phyloP scores from a whole-genome alignment of 1,140 invertebrate genomes.

The Platorchestia sp. region DNA sequence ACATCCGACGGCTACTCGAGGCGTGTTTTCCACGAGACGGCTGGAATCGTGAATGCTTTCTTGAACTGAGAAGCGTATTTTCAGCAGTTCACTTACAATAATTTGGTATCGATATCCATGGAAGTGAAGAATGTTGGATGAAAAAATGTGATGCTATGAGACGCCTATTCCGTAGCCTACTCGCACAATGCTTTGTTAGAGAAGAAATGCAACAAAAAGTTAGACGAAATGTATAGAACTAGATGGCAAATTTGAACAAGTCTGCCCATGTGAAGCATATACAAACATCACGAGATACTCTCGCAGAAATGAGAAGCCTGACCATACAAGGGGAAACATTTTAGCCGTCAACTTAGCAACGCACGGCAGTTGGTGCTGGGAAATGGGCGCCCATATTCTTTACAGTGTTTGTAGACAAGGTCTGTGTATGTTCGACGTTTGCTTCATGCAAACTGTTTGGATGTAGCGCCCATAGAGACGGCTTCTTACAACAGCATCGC shows the following conservation, averaged over 20 bases:
- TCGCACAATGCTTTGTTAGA: background rate
- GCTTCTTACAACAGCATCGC: background rate
- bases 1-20: background rate
- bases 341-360: background rate
- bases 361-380: background rate
- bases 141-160: background rate
- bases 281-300: background rate
- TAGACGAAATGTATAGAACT: background rate
- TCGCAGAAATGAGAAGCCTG: background rate
- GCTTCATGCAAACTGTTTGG: constrained; percentile 34
- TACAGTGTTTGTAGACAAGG: constrained; percentile 14
- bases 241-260: background rate
- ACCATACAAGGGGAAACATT: background rate
- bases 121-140: background rate
- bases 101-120: background rate
- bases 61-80: background rate
- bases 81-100: background rate
- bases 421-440: constrained; percentile 30
- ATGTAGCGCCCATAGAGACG: constrained; percentile 11
- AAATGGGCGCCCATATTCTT: background rate
- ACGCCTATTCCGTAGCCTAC: background rate
- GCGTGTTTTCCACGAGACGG: background rate
- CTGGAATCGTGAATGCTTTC: background rate
- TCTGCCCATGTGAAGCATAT: background rate
- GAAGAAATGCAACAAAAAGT: background rate